Percentiles rank a stretch among this genome's conserved stretches.
These are phyloP conservation scores for Dendroctonus ponderosae DNA, from an alignment of 1,140 invertebrate species.

Conservation along the genomic window DNA sequence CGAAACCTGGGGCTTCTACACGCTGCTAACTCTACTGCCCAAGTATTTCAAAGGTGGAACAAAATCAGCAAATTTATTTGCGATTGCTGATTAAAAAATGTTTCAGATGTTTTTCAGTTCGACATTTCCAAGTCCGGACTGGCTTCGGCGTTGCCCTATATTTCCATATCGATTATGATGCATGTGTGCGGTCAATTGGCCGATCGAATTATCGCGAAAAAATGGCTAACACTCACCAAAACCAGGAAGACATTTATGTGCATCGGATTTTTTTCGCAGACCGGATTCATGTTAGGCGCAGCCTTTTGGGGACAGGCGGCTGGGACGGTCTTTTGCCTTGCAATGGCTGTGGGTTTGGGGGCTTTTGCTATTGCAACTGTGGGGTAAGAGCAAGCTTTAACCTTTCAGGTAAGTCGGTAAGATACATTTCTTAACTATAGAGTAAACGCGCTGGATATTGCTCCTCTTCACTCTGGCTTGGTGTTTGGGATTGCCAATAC, in stretches of 20 bases:
- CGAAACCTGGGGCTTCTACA: constrained; percentile 27
- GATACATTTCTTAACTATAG: constrained; percentile 51
- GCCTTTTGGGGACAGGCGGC: constrained; percentile 66
- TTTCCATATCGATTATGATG: constrained; percentile 79
- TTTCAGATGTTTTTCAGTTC: constrained; percentile 69
- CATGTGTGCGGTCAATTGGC: constrained; percentile 77
- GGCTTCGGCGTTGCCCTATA: constrained; percentile 79
- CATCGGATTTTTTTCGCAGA: constrained; percentile 76
- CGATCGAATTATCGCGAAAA: constrained; percentile 67
- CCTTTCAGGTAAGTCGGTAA: not conserved
- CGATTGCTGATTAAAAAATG: not conserved
- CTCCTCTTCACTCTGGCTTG: constrained; percentile 75
- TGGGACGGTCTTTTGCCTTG: constrained; percentile 72
- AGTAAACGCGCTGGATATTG: constrained; percentile 85
- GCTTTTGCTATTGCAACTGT: constrained; percentile 88
- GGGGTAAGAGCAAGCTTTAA: constrained; percentile 55
- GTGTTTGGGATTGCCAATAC: constrained; percentile 88
- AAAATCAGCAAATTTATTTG: not conserved
- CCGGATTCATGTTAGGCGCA: constrained; percentile 79
- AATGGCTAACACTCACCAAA: constrained; percentile 68
- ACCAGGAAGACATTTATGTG: constrained; percentile 74
- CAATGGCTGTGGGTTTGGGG: constrained; percentile 81
- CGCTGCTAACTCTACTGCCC: constrained; percentile 18
- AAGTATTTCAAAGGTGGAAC: constrained; percentile 27
- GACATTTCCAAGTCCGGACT: constrained; percentile 75